A percentile compares a stretch with the other conserved stretches of the same genome.
phyloP scores from a whole-genome alignment of 2,888 invertebrate genomes.

The Eupithecia pulchellata region DNA sequence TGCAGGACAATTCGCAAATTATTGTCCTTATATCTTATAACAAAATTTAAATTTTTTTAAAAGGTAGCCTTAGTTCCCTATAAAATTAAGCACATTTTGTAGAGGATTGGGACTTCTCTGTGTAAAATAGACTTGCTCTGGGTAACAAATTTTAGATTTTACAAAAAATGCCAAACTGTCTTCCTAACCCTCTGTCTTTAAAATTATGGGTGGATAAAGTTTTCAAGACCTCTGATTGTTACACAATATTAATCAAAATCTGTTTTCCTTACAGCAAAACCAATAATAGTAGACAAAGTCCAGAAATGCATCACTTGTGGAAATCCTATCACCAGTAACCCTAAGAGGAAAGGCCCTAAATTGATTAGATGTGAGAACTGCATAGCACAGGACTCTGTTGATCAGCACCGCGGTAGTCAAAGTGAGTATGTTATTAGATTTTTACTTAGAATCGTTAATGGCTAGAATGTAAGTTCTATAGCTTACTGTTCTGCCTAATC shows the following conservation, averaged over 20 bases:
- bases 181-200: not conserved
- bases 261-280: slow-evolving; percentile 72
- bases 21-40: no score
- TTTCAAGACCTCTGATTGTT: not conserved
- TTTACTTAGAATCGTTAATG: not conserved
- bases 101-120: not conserved
- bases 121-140: not conserved
- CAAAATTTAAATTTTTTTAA: not conserved
- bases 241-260: not conserved
- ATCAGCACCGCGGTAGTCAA: slow-evolving; percentile 74
- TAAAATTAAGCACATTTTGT: not conserved
- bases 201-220: not conserved
- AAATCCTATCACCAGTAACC: slow-evolving; percentile 81
- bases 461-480: not conserved
- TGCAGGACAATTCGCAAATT: no score
- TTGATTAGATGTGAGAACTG: slow-evolving; percentile 87
- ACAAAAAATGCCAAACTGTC: not conserved
- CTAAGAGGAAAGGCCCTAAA: slow-evolving; percentile 87
- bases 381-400: slow-evolving; percentile 85
- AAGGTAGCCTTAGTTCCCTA: not conserved
- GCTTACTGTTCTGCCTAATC: no score
- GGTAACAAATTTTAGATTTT: not conserved
- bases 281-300: slow-evolving; percentile 81
- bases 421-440: slow-evolving; percentile 58
- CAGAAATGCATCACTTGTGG: slow-evolving; percentile 87